Evolutionary conservation across 2,113 vertebrate species (phyloP).

Genomic region (Urocynchramus pylzowi): DNA sequence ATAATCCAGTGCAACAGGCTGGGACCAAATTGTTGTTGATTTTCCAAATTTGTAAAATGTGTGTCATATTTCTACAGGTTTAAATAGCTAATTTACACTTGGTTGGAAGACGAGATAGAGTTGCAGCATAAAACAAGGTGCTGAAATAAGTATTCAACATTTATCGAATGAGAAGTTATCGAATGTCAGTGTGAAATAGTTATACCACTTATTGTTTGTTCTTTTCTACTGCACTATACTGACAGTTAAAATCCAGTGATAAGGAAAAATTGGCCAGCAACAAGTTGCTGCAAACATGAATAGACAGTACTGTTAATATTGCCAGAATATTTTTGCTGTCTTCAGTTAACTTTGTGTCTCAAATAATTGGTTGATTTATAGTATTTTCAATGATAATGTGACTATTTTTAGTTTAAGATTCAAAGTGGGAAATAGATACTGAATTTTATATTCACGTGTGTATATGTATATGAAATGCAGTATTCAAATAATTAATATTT

Average conservation of each 20-base stretch:
- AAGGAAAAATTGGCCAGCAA: neutral
- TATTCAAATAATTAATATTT: neutral
- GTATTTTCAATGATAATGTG: neutral
- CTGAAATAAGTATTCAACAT: neutral
- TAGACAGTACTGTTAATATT: neutral
- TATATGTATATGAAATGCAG: neutral
- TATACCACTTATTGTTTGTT: neutral
- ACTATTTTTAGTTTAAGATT: neutral
- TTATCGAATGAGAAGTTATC: neutral
- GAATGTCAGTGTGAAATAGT: neutral
- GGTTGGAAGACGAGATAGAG: neutral
- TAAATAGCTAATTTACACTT: neutral
- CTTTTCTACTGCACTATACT: neutral
- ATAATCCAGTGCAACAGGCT: neutral
- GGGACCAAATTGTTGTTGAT: neutral
- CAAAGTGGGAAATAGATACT: neutral
- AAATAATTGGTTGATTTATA: neutral
- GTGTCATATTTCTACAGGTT: neutral
- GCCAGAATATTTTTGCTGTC: neutral
- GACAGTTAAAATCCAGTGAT: neutral
- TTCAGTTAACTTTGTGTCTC: neutral
- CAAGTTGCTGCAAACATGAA: neutral
- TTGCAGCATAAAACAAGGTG: neutral
- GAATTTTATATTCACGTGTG: neutral
- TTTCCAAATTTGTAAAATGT: neutral